Conservation (phyloP, 2,888 invertebrate species). For the Saturnia pavonia region DNA sequence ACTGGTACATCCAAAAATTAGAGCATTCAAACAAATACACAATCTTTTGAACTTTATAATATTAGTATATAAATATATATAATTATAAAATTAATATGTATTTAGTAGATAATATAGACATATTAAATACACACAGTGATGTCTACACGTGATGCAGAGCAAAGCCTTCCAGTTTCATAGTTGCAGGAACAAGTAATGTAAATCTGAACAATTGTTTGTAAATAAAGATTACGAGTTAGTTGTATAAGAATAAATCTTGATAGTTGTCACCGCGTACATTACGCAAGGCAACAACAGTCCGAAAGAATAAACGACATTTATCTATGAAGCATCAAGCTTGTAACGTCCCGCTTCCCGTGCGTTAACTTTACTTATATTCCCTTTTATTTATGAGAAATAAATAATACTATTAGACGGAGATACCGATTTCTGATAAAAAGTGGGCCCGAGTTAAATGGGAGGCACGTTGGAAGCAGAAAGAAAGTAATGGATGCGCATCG, state of each 20-base stretch:
- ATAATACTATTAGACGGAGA: slow-evolving; percentile 82
- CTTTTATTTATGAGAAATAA: slow-evolving; percentile 81
- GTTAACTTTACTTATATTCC: slow-evolving; percentile 78
- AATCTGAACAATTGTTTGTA: slow-evolving; percentile 55
- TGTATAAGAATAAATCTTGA: slow-evolving; percentile 49
- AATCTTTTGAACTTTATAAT: too few species aligned
- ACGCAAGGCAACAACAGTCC: slow-evolving; percentile 58
- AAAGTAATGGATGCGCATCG: slow-evolving; percentile 81
- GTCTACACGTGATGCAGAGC: background rate
- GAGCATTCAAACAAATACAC: too few species aligned
- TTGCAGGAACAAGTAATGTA: slow-evolving; percentile 37
- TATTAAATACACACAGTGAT: background rate
- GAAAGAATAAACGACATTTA: slow-evolving; percentile 65
- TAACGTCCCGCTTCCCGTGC: slow-evolving; percentile 75
- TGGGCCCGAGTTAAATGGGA: slow-evolving; percentile 81
- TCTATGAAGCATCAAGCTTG: slow-evolving; percentile 70
- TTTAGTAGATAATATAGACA: background rate
- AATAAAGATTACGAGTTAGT: slow-evolving; percentile 50
- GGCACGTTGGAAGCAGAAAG: slow-evolving; percentile 80
- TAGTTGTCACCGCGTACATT: slow-evolving; percentile 60
- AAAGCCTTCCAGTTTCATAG: slow-evolving; percentile 25
- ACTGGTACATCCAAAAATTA: too few species aligned
- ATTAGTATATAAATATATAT: too few species aligned
- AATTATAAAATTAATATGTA: background rate
- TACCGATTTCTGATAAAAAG: slow-evolving; percentile 82